Evolutionary conservation across 2,797 vertebrate genomes (phyloP).

Genomic region (Notamacropus eugenii): DNA sequence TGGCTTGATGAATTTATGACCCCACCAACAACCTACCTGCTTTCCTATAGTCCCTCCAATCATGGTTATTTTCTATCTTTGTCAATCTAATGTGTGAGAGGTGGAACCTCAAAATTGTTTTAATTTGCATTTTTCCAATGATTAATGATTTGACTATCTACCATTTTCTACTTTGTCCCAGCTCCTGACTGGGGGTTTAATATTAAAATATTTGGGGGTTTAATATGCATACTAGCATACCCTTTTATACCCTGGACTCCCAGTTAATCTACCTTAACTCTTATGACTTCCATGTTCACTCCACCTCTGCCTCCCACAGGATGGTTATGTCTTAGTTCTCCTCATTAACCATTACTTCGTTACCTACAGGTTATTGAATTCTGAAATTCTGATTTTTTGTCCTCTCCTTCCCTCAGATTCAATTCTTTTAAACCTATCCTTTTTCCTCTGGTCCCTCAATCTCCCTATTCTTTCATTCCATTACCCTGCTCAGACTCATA

Average conservation of each 20-base stretch:
- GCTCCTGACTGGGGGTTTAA: neutral
- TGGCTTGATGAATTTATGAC: neutral
- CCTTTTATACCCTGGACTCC: neutral
- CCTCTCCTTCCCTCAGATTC: neutral
- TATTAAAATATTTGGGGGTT: neutral
- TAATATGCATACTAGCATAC: neutral
- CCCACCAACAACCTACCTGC: neutral
- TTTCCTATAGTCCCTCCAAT: neutral
- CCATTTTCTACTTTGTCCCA: neutral
- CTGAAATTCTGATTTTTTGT: neutral
- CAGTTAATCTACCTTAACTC: neutral
- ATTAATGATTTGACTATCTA: neutral
- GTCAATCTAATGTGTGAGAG: neutral
- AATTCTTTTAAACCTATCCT: neutral
- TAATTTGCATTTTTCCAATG: neutral
- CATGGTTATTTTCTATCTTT: neutral
- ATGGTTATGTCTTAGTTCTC: neutral
- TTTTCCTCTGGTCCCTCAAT: neutral
- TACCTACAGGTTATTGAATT: neutral
- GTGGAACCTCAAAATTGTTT: neutral
- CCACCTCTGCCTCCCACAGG: neutral
- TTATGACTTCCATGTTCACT: neutral
- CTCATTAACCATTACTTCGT: neutral
- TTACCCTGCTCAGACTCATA: neutral
- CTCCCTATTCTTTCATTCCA: neutral